These are phyloP conservation scores for Tigriopus californicus DNA, from an alignment of 2,888 invertebrate genomes.

Conservation along the genomic window DNA sequence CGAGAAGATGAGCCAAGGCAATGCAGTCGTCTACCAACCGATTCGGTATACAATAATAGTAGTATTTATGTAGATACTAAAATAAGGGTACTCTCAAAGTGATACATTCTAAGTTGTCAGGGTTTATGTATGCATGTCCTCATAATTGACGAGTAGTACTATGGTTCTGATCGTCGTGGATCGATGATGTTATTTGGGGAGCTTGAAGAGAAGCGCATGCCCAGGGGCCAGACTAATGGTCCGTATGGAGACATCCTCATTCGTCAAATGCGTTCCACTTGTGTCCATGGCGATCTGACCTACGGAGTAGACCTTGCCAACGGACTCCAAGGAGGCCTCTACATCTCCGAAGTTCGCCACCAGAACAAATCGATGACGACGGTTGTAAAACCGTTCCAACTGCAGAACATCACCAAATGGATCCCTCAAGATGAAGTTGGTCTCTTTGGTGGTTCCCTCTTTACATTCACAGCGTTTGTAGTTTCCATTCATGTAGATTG, in stretches of 20 bases:
- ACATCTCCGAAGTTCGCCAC: slow-evolving; percentile 4
- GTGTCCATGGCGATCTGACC: background rate
- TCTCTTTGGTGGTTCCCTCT: background rate
- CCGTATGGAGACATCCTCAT: background rate
- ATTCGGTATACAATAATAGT: no score
- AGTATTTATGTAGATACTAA: no score
- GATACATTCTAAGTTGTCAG: no score
- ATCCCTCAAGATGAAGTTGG: background rate
- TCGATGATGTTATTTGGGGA: slow-evolving; percentile 1
- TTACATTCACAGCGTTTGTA: slow-evolving; percentile 9
- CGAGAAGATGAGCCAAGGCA: no score
- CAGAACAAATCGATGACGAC: background rate
- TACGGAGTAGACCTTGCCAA: slow-evolving; percentile 6
- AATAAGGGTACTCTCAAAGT: no score
- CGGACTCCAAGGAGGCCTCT: background rate
- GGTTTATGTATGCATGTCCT: no score
- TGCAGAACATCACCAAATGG: background rate
- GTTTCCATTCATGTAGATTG: slow-evolving; percentile 16
- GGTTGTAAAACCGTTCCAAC: slow-evolving; percentile 7
- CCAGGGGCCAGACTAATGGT: background rate
- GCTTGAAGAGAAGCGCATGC: slow-evolving; percentile 1
- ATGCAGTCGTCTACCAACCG: no score
- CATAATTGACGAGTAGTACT: no score
- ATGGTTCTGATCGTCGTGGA: background rate
- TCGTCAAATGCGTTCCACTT: background rate